Evolutionary conservation across 1,140 invertebrate species (phyloP), one percentile per base, ranked within the genome.

Genomic region (Philopotamus ludificatus): DNA sequence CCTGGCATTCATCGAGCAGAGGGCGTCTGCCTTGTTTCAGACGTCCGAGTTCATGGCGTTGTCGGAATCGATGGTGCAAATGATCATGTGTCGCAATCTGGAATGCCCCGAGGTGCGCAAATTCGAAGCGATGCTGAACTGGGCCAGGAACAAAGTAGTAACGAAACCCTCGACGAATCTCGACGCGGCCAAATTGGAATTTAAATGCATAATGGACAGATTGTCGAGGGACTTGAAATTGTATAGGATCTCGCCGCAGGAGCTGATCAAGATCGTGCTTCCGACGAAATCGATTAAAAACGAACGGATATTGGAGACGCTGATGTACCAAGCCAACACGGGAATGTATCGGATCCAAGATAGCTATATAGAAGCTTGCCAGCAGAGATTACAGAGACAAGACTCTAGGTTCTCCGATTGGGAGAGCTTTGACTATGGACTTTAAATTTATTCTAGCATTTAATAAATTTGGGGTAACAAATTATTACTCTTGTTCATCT

Each of bases 271-370:
- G 81, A 89, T 94, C 69, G 93, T 97, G 39, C 79, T 96, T 67
- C 94, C 93, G 42, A 93, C 92, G 39, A 96, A 95, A 77, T 92
- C 93, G 12, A 94, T 96, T 68, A 94, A 91, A 73, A 94, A 97
- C 76, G 93, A 96, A 74, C 83, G 90, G 25, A 96, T 97, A 65
- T 82, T 97, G 64, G 93, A 95, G 77, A 97, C 94, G 0, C 80
- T 97, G 21, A 93, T 95, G 89, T 91, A 89, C 74, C 94, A 97
- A 81, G 93, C 93, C 26, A 94, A 94, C 75, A 88, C 92, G 0
- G 94, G 94, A 21, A 95, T 94, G 82, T 96, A 94, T 78, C 84
- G 93, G 26, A 93, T 95, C 73, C 90, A 95, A 73, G 92, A 94
- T 73, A 87, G 86, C 47, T 92, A 91, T 73, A 77, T 96, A 67